A percentile compares a stretch with the other conserved stretches of the same genome.
phyloP scores from a whole-genome alignment of 2,113 vertebrate genomes.

The Lasiurus borealis region DNA sequence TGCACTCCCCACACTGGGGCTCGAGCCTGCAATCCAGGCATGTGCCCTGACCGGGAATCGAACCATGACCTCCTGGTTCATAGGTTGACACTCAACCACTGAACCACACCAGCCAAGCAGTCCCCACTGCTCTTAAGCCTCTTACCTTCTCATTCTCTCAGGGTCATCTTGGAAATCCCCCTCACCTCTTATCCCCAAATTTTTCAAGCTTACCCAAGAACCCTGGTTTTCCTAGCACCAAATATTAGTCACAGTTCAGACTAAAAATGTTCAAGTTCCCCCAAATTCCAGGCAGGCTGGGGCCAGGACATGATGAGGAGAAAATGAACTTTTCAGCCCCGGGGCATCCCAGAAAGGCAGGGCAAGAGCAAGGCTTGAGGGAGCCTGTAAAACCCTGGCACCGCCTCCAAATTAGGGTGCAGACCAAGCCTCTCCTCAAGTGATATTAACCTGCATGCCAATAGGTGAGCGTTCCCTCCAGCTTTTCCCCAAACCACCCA shows the following conservation, averaged over 20 bases:
- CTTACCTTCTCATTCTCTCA: background rate
- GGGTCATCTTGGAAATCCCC: background rate
- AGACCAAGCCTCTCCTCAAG: too few relatives aligned
- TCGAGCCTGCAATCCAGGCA: too few relatives aligned
- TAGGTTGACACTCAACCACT: too few relatives aligned
- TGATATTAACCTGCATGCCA: background rate
- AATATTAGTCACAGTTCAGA: constrained; percentile 63
- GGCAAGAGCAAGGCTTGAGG: background rate
- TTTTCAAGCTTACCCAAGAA: constrained; percentile 4
- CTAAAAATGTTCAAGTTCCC: constrained; percentile 32
- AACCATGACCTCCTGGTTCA: too few relatives aligned
- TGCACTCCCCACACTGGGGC: too few relatives aligned
- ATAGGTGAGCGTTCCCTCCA: background rate
- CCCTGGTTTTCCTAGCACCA: constrained; percentile 6
- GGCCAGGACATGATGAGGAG: background rate
- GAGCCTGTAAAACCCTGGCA: background rate
- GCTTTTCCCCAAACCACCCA: background rate
- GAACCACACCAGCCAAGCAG: background rate
- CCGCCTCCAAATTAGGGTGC: background rate
- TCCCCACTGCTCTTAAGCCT: background rate
- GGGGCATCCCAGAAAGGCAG: background rate
- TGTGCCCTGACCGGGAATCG: too few relatives aligned
- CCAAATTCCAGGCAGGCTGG: constrained; percentile 15
- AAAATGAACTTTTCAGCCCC: constrained; percentile 50
- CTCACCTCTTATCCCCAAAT: background rate